Conservation (phyloP, 2,888 invertebrate genomes). For the Choreutis nemorana region DNA sequence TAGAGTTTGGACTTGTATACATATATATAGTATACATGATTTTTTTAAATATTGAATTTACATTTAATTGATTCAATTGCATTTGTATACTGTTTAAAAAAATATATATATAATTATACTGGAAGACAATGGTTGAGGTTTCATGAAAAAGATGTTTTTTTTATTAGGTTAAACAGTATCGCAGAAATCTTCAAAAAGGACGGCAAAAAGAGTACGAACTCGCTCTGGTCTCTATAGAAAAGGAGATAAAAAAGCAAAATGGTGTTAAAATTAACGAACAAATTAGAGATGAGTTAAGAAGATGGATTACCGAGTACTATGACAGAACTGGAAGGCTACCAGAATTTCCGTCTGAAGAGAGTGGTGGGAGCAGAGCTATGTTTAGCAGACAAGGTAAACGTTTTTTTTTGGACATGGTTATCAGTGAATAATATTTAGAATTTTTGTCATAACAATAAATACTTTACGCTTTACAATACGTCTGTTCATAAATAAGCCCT, state of each 20-base stretch:
- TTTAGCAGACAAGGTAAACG: conserved; percentile 76
- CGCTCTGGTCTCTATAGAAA: conserved; percentile 68
- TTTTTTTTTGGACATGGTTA: conserved; percentile 12
- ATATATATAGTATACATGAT: conserved; percentile 2
- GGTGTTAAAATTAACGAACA: conserved; percentile 83
- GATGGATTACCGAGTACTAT: conserved; percentile 86
- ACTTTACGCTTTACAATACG: too few species aligned
- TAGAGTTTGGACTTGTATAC: too few species aligned
- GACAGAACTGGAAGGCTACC: conserved; percentile 87
- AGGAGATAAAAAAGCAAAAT: conserved; percentile 74
- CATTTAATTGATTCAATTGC: neutral
- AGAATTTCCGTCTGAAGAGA: conserved; percentile 90
- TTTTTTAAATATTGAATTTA: neutral
- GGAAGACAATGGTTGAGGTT: too few species aligned
- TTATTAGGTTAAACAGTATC: conserved; percentile 50
- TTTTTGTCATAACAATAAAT: neutral
- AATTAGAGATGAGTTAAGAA: conserved; percentile 85
- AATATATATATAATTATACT: too few species aligned
- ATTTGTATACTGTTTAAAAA: too few species aligned
- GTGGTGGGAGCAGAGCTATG: conserved; percentile 87
- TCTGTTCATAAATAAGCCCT: too few species aligned
- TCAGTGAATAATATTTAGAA: conserved; percentile 21
- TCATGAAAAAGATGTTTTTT: too few species aligned
- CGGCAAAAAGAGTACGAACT: conserved; percentile 75
- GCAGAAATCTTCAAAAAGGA: conserved; percentile 72